Evolutionary conservation across 2,888 invertebrate genomes (phyloP).

Genomic region (Parasteatoda lunata): DNA sequence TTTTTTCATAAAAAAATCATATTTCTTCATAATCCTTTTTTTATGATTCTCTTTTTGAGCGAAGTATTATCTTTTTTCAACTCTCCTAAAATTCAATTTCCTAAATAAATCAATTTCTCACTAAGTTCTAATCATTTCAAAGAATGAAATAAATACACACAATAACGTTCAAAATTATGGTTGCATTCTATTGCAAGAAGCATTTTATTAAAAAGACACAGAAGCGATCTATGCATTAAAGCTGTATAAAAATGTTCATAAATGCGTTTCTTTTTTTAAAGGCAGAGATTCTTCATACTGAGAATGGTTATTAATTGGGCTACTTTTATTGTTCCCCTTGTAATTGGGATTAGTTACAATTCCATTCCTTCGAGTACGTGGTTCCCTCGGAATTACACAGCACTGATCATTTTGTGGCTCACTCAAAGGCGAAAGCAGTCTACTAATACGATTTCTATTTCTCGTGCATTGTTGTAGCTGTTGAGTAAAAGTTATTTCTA

Average conservation of each 20-base stretch:
- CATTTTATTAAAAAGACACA: conserved; percentile 40
- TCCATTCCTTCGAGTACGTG: conserved; percentile 74
- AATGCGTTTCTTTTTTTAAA: conserved; percentile 88
- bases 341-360: conserved; percentile 75
- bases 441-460: conserved; percentile 79
- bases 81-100: too few species aligned
- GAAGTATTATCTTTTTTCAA: too few species aligned
- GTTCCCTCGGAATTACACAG: conserved; percentile 71
- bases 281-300: conserved; percentile 76
- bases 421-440: conserved; percentile 78
- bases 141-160: too few species aligned
- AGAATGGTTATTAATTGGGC: conserved; percentile 55
- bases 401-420: conserved; percentile 79
- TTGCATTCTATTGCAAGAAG: conserved; percentile 8
- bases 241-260: conserved; percentile 71
- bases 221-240: conserved; percentile 33
- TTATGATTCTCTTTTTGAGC: too few species aligned
- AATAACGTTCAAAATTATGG: too few species aligned
- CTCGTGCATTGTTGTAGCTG: conserved; percentile 90
- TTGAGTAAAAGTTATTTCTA: conserved; percentile 90
- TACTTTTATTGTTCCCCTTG: conserved; percentile 73
- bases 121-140: too few species aligned
- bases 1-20: too few species aligned
- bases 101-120: too few species aligned
- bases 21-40: too few species aligned